Base-by-base conservation (phyloP, 2,797 vertebrate genomes). In the Siniperca obscura region DNA sequence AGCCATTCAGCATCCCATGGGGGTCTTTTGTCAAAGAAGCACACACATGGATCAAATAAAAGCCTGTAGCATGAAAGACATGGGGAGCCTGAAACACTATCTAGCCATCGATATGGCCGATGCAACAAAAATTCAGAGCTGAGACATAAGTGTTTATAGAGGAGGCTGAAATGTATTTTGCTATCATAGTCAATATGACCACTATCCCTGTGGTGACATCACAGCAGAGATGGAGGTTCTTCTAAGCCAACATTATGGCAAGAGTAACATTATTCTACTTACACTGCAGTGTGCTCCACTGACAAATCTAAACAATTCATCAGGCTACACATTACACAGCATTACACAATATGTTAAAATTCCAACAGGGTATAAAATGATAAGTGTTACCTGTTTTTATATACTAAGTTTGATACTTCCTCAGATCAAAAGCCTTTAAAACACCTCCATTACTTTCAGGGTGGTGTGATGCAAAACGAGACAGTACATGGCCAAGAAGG, bases 401-500 rank as follows among this genome's bases (percentile, higher is more conserved):
- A 46, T 2, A 38, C 64, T 46, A 67, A 14, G 4, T 66, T 34
- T 55, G n/a, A 52, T 50, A 53, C 8, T 8, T 66, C 7, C 6
- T 52, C 19, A 3, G 22, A 60, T 48, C 7, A 44, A 50, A 62
- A 40, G 7, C 16, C 25, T 64, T 40, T 38, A 57, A 67, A n/a
- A 62, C 17, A 42, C 0, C 1, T 36, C 3, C 3, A 25, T 48
- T 55, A 25, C 8, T 19, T 22, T 57, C 17, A 50, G 38, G 67
- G 53, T 57, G 53, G 60, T 74, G 38, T 53, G 73, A 71, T 80
- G 30, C 12, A 52, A 66, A 69, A 82, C n/a, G 17, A 83, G 60
- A 86, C 68, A 68, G 57, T 74, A 89, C 62, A 88, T 80, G 82
- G 68, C 9, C 17, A 44, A 85, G 76, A 79, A 22, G 12, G 48